phyloP scores from a whole-genome alignment of 2,888 invertebrate genomes.

The Brenthis ino region DNA sequence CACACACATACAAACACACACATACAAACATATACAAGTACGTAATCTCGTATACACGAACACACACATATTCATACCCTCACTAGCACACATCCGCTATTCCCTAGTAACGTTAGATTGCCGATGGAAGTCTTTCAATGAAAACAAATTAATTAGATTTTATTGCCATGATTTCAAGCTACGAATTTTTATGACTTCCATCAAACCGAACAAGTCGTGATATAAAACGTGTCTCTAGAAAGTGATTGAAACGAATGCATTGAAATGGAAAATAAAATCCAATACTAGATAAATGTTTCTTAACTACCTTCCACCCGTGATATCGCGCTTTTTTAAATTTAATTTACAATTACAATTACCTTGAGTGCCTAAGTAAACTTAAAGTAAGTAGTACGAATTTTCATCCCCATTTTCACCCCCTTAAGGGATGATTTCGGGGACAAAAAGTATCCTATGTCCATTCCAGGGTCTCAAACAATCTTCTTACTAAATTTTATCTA shows the following conservation, averaged over 20 bases:
- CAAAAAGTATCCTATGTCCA: no score
- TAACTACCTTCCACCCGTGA: background rate
- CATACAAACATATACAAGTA: background rate
- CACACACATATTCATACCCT: background rate
- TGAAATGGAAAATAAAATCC: constrained; percentile 9
- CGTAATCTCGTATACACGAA: no score
- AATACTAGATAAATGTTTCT: background rate
- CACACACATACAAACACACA: background rate
- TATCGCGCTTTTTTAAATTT: background rate
- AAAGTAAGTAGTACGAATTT: no score
- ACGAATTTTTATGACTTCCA: constrained; percentile 17
- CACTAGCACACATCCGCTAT: no score
- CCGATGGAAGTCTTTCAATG: constrained; percentile 12
- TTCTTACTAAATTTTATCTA: no score
- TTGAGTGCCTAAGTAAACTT: no score
- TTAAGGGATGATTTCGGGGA: no score
- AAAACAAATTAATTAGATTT: constrained; percentile 23
- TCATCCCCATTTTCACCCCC: no score
- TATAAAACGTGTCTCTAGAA: constrained; percentile 8
- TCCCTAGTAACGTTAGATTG: constrained; percentile 5
- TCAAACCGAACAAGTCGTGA: background rate
- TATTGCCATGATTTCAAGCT: constrained; percentile 13
- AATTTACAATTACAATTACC: background rate
- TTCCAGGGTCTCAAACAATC: no score
- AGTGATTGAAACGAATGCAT: background rate